These are phyloP conservation scores for Tetramorium alpestre DNA, from an alignment of 1,140 invertebrate genomes.

Conservation along the genomic window DNA sequence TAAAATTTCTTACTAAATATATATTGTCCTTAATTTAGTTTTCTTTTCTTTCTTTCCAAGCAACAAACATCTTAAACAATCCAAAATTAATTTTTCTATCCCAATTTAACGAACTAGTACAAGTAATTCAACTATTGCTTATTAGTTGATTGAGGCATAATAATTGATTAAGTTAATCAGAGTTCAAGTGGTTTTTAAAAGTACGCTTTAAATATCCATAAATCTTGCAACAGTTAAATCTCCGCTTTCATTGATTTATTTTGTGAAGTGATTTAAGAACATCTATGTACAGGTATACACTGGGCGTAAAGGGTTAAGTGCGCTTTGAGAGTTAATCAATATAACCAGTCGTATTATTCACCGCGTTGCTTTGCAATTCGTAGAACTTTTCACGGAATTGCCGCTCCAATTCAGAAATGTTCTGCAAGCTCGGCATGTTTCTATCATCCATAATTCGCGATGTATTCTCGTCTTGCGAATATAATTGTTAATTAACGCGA, in stretches of 20 bases:
- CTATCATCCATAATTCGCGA: conserved; percentile 13
- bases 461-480: neutral
- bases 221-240: neutral
- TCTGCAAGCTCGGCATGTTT: conserved; percentile 6
- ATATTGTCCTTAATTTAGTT: neutral
- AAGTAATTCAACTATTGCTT: neutral
- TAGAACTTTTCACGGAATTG: conserved; percentile 73
- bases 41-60: neutral
- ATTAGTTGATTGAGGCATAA: neutral
- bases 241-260: neutral
- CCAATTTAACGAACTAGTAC: neutral
- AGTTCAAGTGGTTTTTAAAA: neutral
- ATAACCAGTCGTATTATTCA: conserved; percentile 40
- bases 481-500: conserved; percentile 2
- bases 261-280: conserved; percentile 2
- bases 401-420: conserved; percentile 72
- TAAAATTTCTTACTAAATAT: neutral
- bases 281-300: too few species aligned
- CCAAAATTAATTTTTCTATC: neutral
- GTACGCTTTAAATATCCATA: neutral
- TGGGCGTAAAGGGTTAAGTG: neutral
- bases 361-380: conserved; percentile 73
- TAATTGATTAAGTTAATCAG: neutral
- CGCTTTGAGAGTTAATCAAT: conserved; percentile 25
- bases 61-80: neutral